Base-by-base conservation (phyloP, 1,140 invertebrate species). In the Octopus sinensis region DNA sequence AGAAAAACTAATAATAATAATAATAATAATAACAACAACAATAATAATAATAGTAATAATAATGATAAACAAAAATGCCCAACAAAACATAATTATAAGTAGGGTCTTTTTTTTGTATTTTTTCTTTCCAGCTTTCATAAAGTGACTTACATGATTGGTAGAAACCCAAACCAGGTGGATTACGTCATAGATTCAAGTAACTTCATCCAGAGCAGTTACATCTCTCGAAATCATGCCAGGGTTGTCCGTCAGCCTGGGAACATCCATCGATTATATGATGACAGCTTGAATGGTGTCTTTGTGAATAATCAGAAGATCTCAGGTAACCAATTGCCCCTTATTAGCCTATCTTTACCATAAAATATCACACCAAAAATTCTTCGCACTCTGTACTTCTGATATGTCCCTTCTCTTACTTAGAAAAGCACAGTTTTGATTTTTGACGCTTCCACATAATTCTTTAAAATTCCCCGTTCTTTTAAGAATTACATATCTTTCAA, bases 211-310 rank as follows among this genome's bases (percentile, higher is more conserved):
- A 80, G 80, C n/a, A 53, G 76, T 30, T 84, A 85, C 78, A 84
- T 86, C 43, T 86, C 85, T 51, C 82, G 85, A 13, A 76, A 81
- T n/a, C 85, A 86, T 80, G 84, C 85, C 13, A 53, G 84, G 23
- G 77, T 86, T 68, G 83, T 86, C 23, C 62, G 82, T 17, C 81
- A 83, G 53, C 56, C 52, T 51, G 81, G 79, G 43, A 81, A 82
- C 53, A 6, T 43, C 53, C 82, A 84, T 52, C 82, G 56, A 53
- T 54, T 86, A 53, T 82, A 75, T 80, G 84, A 86, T 82, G 85
- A 86, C 81, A 86, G 85, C 53, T 73, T 83, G 51, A 86, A 86
- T 84, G 85, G 85, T 0, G 71, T 86, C 53, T 86, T 86, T 80
- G 78, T 86, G n/a, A 86, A 86, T 54, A 83, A 86, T 71, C 71